These are phyloP conservation scores for Rhynchopsitta pachyrhyncha DNA, from an alignment of 2,113 vertebrate genomes.

Conservation along the genomic window DNA sequence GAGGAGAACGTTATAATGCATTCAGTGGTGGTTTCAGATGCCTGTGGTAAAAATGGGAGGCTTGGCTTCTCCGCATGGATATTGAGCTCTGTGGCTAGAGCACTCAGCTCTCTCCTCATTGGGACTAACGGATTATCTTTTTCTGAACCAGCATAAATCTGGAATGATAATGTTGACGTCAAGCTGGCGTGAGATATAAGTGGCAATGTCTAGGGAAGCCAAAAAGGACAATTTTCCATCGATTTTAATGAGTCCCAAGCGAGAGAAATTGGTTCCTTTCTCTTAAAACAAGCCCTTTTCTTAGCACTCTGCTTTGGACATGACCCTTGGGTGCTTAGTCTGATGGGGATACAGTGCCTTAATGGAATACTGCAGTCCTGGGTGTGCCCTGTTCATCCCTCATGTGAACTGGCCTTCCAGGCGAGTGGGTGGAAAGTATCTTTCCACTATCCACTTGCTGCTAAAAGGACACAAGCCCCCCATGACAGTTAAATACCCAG, in stretches of 20 bases:
- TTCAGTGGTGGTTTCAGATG: neutral
- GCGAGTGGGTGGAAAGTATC: neutral
- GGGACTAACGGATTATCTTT: neutral
- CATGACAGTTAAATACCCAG: neutral
- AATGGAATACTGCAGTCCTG: neutral
- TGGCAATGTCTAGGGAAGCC: neutral
- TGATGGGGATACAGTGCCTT: neutral
- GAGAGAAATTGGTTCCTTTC: neutral
- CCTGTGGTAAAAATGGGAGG: neutral
- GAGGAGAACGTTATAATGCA: neutral
- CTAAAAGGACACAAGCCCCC: neutral
- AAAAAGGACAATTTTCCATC: neutral
- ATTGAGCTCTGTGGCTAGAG: neutral
- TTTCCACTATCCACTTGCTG: neutral
- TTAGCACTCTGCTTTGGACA: neutral
- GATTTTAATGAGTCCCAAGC: neutral
- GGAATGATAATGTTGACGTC: neutral
- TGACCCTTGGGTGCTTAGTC: neutral
- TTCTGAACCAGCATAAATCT: neutral
- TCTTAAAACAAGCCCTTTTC: neutral
- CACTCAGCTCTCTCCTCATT: rapidly evolving
- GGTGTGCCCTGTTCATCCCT: neutral
- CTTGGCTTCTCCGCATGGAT: neutral
- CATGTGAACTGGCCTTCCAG: neutral
- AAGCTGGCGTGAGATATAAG: neutral